Evolutionary conservation across 2,113 vertebrate genomes (phyloP), one percentile per base, ranked within the genome.

Genomic region (Phrynosoma platyrhinos): DNA sequence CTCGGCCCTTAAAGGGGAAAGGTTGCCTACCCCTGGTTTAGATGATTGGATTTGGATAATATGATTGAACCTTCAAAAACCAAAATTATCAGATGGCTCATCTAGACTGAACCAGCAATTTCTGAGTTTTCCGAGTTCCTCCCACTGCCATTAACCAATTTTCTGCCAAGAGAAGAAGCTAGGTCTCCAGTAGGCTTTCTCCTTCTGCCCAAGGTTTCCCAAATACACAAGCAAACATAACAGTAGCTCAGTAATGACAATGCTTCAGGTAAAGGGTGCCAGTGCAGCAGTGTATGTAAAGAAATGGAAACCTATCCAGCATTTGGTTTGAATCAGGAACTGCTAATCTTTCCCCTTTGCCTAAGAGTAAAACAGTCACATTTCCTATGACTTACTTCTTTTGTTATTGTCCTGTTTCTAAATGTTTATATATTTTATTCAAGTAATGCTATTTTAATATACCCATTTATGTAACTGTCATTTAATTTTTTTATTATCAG

Each of bases 211-310:
- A 25, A 62, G 64, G 52, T n/a, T 69, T 75, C 82, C 32, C n/a
- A 58, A 62, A 5, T 18, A 13, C 53, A 75, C 13, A 62, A 58
- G n/a, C 53, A 74, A 72, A 71, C 66, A 42, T n/a, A 82, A 53
- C 77, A 82, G 89, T 83, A 71, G 87, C 85, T n/a, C 7, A 83
- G 79, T 74, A 40, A 18, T 5, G 77, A 72, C 5, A 1, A 16
- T 0, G 55, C 23, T 36, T 80, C 40, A 58, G 40, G 12, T 55
- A 9, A 55, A 55, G n/a, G 69, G 32, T 71, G 40, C 7, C 32
- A 85, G 32, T 12, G 9, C 85, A 72, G 40, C 30, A 79, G 40
- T 30, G 40, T 47, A 23, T 9, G 20, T 42, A 20, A 47, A 47
- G 75, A 77, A 75, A 30, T 27, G 9, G 36, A 23, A 64, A n/a